Evolutionary conservation across 2,113 vertebrate genomes (phyloP).

Genomic region (Gymnogyps californianus): DNA sequence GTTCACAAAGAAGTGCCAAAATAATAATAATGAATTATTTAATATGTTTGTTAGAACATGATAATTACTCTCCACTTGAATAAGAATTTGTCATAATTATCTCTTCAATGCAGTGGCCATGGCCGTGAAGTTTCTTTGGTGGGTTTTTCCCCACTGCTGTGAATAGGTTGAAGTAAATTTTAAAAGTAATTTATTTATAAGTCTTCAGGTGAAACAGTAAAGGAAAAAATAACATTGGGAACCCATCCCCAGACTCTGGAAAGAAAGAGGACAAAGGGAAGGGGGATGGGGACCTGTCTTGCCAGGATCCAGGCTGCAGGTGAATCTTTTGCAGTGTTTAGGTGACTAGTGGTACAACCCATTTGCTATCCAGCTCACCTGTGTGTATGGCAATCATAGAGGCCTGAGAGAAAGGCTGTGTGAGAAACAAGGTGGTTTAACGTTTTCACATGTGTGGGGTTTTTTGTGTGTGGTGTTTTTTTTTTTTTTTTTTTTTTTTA

Average conservation of each 20-base stretch:
- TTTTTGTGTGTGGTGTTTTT: fast-evolving
- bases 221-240: not conserved
- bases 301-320: not conserved
- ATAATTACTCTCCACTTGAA: not conserved
- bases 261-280: not conserved
- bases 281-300: not conserved
- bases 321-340: not conserved
- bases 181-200: not conserved
- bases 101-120: not conserved
- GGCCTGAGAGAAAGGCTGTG: not conserved
- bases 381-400: fast-evolving
- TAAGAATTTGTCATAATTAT: not conserved
- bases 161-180: not conserved
- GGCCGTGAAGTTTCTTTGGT: not conserved
- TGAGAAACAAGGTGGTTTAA: not conserved
- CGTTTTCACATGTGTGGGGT: not conserved
- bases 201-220: not conserved
- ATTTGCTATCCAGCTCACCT: not conserved
- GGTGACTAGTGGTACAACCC: too few species aligned
- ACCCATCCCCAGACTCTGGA: not conserved
- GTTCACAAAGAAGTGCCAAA: not conserved
- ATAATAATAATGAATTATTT: not conserved
- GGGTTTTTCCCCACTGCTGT: not conserved
- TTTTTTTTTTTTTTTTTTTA: not conserved
- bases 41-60: not conserved